Percentiles rank a stretch among this genome's conserved stretches.
Evolutionary conservation across 2,797 vertebrate genomes (phyloP).

Genomic region (Helicolenus hilgendorfi): DNA sequence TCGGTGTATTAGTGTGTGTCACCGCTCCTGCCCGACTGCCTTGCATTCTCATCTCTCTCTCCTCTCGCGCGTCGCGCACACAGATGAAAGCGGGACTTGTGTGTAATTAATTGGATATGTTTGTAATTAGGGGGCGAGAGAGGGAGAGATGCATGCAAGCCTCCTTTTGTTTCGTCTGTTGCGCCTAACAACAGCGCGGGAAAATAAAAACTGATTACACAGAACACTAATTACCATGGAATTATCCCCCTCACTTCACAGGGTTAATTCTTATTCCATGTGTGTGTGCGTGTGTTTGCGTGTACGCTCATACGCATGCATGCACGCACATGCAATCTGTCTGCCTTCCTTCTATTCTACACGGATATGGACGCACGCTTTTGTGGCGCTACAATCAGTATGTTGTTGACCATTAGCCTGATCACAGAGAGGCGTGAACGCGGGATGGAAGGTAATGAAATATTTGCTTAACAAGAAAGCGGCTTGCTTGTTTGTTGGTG

Average conservation of each 20-base stretch:
- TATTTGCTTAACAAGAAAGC: slow-evolving; percentile 40
- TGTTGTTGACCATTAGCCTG: slow-evolving; percentile 43
- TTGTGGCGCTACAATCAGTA: slow-evolving; percentile 8
- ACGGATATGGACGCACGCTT: slow-evolving; percentile 12
- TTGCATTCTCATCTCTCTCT: slow-evolving; percentile 65
- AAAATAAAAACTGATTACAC: slow-evolving; percentile 90
- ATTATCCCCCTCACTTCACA: slow-evolving; percentile 84
- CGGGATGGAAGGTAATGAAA: slow-evolving; percentile 10
- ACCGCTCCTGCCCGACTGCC: slow-evolving; percentile 67
- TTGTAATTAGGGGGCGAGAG: slow-evolving; percentile 85
- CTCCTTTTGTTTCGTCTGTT: slow-evolving; percentile 83
- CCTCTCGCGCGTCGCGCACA: slow-evolving; percentile 46
- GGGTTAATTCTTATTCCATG: slow-evolving; percentile 80
- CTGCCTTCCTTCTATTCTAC: not conserved
- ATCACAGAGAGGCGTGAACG: slow-evolving; percentile 2
- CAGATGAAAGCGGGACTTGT: slow-evolving; percentile 83
- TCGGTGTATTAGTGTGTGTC: slow-evolving; percentile 69
- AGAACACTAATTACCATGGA: slow-evolving; percentile 88
- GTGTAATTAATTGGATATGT: slow-evolving; percentile 89
- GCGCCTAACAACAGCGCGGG: slow-evolving; percentile 71
- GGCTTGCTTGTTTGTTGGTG: slow-evolving; percentile 35
- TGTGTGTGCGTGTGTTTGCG: not conserved
- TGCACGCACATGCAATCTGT: not conserved
- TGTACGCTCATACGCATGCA: not conserved
- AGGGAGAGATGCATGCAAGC: slow-evolving; percentile 72